Base-by-base conservation (phyloP, 2,888 invertebrate species). In the Smittia sp. region DNA sequence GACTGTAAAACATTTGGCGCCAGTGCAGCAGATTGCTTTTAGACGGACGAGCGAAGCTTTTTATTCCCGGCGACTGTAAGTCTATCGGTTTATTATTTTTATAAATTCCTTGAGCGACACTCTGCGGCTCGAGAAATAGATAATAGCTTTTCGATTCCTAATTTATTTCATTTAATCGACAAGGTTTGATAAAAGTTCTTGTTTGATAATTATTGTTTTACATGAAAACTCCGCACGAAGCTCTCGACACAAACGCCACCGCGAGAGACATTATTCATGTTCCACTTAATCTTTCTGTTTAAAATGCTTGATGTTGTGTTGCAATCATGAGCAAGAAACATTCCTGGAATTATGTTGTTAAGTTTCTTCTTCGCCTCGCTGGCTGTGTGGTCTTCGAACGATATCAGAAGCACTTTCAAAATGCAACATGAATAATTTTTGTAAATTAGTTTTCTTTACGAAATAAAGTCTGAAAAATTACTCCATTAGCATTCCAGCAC, bases 371-470 rank as follows among this genome's bases (percentile, higher is more conserved):
- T 58, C 22, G 58, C 13, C 20, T 54, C 54, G 18, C 41, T 18
- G 54, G 25, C 32, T 72, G 72, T 72, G 72, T 72, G 72, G 72
- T 72, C 72, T 72, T 72, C 39, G 27, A 58, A 46, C 25, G 72
- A 38, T 72, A 72, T 72, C 72, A 72, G 62, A 62, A 58, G 54
- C 20, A 46, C 13, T 68, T 41, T 68, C 18, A 39, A 66, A 62
- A 72, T 72, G 72, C 72, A 72, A 72, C 72, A 72, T 72, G 72
- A 72, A 72, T 72, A 72, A 72, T 72, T 70, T 62, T 62, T 70
- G 54, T 70, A 70, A 70, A 70, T 70, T 70, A 70, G 69, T 54
- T 70, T 22, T 52, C 25, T 54, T 58, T 58, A 58, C n/a, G 22
- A 20, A 22, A n/a, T 18, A 58, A 58, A 58, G 18, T 58, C 58